phyloP scores from a whole-genome alignment of 1,140 invertebrate genomes.

The Cotesia vestalis region DNA sequence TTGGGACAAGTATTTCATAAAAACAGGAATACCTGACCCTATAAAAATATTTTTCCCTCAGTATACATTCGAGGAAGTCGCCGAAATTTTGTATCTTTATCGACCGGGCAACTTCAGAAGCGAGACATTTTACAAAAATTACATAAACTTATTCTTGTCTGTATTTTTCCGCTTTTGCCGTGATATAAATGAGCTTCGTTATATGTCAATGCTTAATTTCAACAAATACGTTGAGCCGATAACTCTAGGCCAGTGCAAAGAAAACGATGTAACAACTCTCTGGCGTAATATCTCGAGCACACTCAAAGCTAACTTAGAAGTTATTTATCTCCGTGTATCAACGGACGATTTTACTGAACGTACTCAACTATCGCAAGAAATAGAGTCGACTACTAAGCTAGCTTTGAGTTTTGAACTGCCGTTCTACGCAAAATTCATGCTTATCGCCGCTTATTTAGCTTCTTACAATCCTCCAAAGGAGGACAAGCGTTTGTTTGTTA shows the following conservation, averaged over 20 bases:
- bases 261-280: slow-evolving; percentile 73
- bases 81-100: slow-evolving; percentile 73
- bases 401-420: slow-evolving; percentile 83
- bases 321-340: slow-evolving; percentile 79
- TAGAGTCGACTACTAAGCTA: slow-evolving; percentile 67
- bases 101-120: slow-evolving; percentile 47
- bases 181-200: slow-evolving; percentile 81
- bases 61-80: slow-evolving; percentile 80
- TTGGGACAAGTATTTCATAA: slow-evolving; percentile 81
- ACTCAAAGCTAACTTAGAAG: slow-evolving; percentile 77
- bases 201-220: slow-evolving; percentile 77
- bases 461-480: slow-evolving; percentile 89
- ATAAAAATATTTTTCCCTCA: slow-evolving; percentile 82
- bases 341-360: slow-evolving; percentile 48
- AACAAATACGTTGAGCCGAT: slow-evolving; percentile 80
- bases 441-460: slow-evolving; percentile 89
- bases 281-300: slow-evolving; percentile 82
- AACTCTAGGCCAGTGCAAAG: slow-evolving; percentile 66
- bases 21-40: slow-evolving; percentile 77
- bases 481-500: slow-evolving; percentile 84
- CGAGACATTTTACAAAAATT: slow-evolving; percentile 75
- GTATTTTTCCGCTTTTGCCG: slow-evolving; percentile 83
- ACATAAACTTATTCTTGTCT: slow-evolving; percentile 81
- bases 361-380: slow-evolving; percentile 49
- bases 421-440: slow-evolving; percentile 86